phyloP scores from a whole-genome alignment of 2,888 invertebrate genomes.

The Halictus ligatus region DNA sequence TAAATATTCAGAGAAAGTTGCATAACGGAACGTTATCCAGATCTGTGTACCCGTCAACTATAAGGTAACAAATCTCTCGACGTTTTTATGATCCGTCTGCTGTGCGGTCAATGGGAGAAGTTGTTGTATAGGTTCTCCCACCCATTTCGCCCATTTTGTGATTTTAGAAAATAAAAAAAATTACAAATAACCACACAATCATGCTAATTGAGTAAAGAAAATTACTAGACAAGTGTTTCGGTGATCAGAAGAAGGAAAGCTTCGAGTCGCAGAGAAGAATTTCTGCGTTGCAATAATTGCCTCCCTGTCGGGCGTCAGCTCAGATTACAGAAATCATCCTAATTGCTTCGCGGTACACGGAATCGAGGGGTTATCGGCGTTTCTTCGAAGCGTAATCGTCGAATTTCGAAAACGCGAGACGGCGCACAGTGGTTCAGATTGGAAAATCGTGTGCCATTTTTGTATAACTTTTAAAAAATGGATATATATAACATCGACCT shows the following conservation, averaged over 20 bases:
- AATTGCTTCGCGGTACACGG: neutral
- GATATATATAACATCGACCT: no score
- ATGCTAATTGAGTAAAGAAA: neutral
- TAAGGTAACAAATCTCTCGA: neutral
- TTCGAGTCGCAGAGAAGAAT: neutral
- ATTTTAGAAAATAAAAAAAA: neutral
- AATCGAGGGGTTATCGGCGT: neutral
- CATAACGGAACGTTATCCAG: neutral
- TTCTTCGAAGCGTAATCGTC: neutral
- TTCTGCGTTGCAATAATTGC: neutral
- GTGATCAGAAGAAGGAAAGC: neutral
- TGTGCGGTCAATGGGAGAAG: neutral
- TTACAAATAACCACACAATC: neutral
- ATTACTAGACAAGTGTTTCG: neutral
- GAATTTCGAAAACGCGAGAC: conserved; percentile 5
- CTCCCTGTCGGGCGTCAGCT: neutral
- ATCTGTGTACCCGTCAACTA: neutral
- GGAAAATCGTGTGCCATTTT: no score
- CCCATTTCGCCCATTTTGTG: neutral
- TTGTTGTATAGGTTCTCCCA: neutral
- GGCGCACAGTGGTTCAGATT: no score
- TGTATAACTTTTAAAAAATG: no score
- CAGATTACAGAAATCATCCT: neutral
- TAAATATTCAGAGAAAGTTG: conserved; percentile 3
- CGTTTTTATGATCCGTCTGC: neutral